Evolutionary conservation across 2,113 vertebrate species (phyloP).

Genomic region (Myanophis thanlyinensis): DNA sequence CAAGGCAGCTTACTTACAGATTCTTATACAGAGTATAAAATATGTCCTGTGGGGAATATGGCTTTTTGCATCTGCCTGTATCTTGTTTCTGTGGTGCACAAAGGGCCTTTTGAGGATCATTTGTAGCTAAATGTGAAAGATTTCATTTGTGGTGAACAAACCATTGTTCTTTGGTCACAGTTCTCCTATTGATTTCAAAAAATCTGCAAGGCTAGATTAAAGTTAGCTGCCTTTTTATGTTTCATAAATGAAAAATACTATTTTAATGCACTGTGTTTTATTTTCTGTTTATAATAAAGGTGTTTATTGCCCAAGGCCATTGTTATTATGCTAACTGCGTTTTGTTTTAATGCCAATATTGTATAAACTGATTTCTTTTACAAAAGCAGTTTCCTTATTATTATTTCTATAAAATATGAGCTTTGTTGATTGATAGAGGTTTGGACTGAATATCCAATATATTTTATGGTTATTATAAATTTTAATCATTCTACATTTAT

Average conservation of each 20-base stretch:
- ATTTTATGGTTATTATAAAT: background rate
- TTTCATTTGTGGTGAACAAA: background rate
- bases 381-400: background rate
- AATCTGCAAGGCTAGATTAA: constrained; percentile 3
- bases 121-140: constrained; percentile 17
- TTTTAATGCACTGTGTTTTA: background rate
- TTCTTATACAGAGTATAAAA: background rate
- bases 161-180: constrained; percentile 22
- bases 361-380: background rate
- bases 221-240: background rate
- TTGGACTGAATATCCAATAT: background rate
- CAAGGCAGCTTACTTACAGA: background rate
- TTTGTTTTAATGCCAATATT: background rate
- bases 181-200: constrained; percentile 36
- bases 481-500: background rate
- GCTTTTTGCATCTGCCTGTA: background rate
- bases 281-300: background rate
- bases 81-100: background rate
- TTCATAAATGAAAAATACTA: constrained; percentile 20
- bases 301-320: accelerated
- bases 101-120: constrained; percentile 3
- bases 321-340: background rate
- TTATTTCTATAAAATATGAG: background rate
- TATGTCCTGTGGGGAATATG: background rate
- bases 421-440: background rate